Conservation (phyloP, 2,113 vertebrate genomes). For the Zosterops borbonicus region DNA sequence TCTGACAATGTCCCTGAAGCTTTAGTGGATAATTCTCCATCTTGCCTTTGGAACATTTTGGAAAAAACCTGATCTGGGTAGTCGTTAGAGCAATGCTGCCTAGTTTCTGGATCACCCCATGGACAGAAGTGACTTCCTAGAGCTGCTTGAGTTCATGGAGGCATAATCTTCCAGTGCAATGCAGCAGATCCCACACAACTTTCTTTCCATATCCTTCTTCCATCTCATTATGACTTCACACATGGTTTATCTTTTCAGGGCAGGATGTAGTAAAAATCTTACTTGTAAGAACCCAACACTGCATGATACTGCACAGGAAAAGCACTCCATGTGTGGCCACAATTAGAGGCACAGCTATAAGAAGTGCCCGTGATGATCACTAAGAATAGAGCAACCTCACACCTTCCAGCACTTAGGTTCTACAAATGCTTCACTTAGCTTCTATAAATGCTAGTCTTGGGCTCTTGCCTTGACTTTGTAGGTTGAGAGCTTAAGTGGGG, state of each 20-base stretch:
- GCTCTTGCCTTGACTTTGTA: conserved; percentile 4
- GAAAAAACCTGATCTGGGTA: background rate
- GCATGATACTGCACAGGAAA: background rate
- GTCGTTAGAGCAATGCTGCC: background rate
- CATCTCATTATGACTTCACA: background rate
- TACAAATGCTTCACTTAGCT: background rate
- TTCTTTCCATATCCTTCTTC: background rate
- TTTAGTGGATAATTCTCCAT: background rate
- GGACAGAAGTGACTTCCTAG: background rate
- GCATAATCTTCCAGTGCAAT: background rate
- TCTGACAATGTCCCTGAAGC: background rate
- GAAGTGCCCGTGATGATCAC: background rate
- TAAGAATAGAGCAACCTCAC: conserved; percentile 43
- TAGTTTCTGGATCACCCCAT: background rate
- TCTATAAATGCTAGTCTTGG: conserved; percentile 21
- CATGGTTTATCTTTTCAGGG: background rate
- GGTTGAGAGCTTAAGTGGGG: conserved; percentile 18
- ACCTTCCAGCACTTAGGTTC: background rate
- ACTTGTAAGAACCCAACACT: background rate
- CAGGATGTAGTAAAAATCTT: background rate
- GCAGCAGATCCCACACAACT: background rate
- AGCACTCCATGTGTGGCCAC: background rate
- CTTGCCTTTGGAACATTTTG: background rate
- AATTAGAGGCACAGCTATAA: background rate
- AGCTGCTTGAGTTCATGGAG: background rate